Conservation (phyloP, 2,888 invertebrate species). For the Ptilodon capucinus region DNA sequence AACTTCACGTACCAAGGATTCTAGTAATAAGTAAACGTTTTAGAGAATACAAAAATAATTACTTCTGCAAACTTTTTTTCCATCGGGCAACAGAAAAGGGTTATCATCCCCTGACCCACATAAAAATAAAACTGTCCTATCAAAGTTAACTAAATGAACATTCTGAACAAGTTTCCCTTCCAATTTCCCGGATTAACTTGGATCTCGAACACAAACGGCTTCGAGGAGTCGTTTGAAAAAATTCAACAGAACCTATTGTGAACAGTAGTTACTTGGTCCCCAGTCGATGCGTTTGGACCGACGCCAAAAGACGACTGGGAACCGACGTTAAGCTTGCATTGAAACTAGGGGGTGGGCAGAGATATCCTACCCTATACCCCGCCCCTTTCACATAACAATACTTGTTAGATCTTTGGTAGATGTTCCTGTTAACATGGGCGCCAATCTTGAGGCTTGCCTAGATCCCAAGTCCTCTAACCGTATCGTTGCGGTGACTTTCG, state of each 20-base stretch:
- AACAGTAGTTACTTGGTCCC: background rate
- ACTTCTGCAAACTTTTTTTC: background rate
- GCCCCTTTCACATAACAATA: too few species aligned
- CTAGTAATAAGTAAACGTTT: too few species aligned
- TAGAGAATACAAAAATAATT: too few species aligned
- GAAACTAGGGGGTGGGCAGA: background rate
- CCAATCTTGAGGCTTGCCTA: too few species aligned
- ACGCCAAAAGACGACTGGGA: constrained; percentile 13
- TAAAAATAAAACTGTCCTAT: background rate
- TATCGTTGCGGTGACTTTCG: too few species aligned
- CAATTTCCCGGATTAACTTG: background rate
- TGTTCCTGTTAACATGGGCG: too few species aligned
- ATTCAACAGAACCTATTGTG: background rate
- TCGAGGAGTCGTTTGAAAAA: background rate
- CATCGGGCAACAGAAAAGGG: background rate
- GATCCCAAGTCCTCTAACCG: too few species aligned
- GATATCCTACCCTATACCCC: background rate
- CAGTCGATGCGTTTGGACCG: constrained; percentile 7
- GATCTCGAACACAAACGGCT: background rate
- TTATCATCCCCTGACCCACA: background rate
- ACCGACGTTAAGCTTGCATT: background rate
- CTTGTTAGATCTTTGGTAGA: background rate
- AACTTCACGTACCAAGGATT: too few species aligned
- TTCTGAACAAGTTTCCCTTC: background rate
- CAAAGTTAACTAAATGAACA: background rate